phyloP scores from a whole-genome alignment of 2,888 invertebrate genomes.

The Tenthredo scrophulariae region DNA sequence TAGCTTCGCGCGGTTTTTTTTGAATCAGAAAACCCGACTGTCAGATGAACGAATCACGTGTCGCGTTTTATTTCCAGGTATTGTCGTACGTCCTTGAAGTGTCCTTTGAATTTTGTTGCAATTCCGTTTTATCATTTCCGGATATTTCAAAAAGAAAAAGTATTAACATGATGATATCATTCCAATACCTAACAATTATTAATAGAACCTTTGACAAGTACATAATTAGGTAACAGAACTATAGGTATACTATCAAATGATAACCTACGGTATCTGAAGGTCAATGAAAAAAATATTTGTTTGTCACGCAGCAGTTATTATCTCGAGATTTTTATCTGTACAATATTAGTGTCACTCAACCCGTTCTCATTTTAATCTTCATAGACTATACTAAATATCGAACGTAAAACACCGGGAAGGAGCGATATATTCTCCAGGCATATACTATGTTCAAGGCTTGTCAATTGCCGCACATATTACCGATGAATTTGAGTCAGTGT shows the following conservation, averaged over 20 bases:
- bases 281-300: background rate
- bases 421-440: background rate
- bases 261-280: background rate
- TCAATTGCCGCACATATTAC: background rate
- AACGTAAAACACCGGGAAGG: background rate
- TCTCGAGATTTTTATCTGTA: constrained; percentile 3
- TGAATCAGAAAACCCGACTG: background rate
- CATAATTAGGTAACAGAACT: background rate
- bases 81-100: background rate
- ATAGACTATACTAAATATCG: background rate
- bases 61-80: background rate
- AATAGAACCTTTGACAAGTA: background rate
- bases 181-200: background rate
- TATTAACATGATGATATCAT: background rate
- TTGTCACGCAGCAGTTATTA: background rate
- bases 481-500: background rate
- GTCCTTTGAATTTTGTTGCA: background rate
- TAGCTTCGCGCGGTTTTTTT: background rate
- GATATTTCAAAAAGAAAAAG: background rate
- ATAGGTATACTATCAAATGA: background rate
- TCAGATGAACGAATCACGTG: background rate
- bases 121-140: background rate
- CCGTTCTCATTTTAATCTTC: background rate
- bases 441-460: background rate
- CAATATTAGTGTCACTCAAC: background rate